These are phyloP conservation scores for Aselliscus stoliczkanus DNA, from an alignment of 2,797 vertebrate species.

Conservation along the genomic window DNA sequence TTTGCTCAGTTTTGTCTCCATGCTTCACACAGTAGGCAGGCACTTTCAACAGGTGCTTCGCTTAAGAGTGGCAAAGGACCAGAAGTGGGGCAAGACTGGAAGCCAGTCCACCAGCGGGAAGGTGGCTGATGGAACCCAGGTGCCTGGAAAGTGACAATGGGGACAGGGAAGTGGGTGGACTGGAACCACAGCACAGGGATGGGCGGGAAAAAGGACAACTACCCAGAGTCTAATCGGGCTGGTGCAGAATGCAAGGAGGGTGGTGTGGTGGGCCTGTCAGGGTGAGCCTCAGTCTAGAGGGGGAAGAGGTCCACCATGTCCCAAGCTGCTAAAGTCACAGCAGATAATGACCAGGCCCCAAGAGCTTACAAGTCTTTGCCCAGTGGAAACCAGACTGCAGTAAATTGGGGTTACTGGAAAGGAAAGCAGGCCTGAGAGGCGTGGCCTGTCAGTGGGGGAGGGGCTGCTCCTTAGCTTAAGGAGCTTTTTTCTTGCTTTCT, in stretches of 20 bases:
- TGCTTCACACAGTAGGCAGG: not conserved
- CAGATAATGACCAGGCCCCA: not conserved
- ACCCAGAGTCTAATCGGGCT: too few relatives aligned
- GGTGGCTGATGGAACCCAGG: not conserved
- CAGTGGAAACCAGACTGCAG: not conserved
- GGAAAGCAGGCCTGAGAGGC: not conserved
- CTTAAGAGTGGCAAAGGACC: not conserved
- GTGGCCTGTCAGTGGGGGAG: not conserved
- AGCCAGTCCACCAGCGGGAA: not conserved
- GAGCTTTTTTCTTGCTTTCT: not conserved
- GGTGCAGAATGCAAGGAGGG: not conserved
- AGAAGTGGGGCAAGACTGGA: not conserved
- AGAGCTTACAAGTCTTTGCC: too few relatives aligned
- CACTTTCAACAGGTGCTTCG: not conserved
- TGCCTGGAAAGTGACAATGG: not conserved
- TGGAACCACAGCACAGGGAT: not conserved
- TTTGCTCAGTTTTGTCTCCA: not conserved
- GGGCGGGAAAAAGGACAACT: not conserved
- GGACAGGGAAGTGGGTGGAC: not conserved
- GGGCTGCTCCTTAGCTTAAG: not conserved
- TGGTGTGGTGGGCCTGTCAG: fast-evolving
- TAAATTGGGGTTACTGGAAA: fast-evolving
- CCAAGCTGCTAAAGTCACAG: not conserved
- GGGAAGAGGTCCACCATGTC: not conserved
- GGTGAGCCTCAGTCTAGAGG: fast-evolving